Base-by-base conservation (phyloP, 2,113 vertebrate genomes). In the Erinaceus europaeus region DNA sequence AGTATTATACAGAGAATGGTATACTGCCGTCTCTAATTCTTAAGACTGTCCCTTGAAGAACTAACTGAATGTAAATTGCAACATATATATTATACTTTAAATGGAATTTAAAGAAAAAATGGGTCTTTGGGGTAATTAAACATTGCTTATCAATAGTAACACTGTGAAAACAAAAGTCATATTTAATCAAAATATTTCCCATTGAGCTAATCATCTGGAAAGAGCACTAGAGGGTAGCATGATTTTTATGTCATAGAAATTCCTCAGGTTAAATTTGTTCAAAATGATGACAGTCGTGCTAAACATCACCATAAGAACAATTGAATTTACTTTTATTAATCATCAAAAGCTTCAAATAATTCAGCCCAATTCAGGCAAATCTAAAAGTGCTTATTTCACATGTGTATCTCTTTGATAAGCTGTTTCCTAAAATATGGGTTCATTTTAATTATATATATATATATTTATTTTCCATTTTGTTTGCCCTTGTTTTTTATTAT, bases 51-150 rank as follows among this genome's bases (percentile, higher is more conserved):
- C 5, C 57, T 86, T 34, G n/a, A 72, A 72, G 67, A 77, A 48
- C 8, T n/a, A 57, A 57, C 8, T 61, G 38, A 86, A 81, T 32
- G 81, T 80, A 93, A 88, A 46, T 84, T 88, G 5, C 20, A 86
- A 12, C n/a, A 62, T 67, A 91, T 81, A 64, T 27, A 62, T 78
- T 65, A 65, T 55, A 88, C 81, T 69, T 88, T 42, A 74, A 90
- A 76, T 65, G 8, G 0, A 65, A 72, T 75, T 86, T 89, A 3
- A 55, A 75, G n/a, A n/a, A 67, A 78, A 67, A 61, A 18, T 73
- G 29, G 20, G 8, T 64, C 5, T 77, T 74, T 80, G 73, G 77
- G 40, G 53, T 89, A 86, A 42, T 82, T 71, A n/a, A 65, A 76
- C 44, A 40, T 61, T 78, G 6, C 34, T 21, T 74, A 4, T 52